Conservation (phyloP, 2,113 vertebrate species). For the Proterorhinus semilunaris region DNA sequence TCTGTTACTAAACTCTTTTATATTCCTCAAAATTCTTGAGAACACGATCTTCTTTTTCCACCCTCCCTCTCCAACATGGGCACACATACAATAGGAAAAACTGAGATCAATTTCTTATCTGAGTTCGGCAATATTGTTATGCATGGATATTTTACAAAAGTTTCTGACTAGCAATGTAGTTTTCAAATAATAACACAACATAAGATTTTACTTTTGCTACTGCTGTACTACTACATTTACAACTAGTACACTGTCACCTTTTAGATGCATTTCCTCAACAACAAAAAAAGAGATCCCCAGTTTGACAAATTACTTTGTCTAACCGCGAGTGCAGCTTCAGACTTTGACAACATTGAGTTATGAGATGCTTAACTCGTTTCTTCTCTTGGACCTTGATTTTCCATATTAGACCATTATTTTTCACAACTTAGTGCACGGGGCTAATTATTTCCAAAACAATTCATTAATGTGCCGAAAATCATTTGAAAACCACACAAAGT, state of each 20-base stretch:
- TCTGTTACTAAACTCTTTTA: not conserved
- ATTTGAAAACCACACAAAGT: not conserved
- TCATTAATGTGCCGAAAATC: not conserved
- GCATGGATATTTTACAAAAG: not conserved
- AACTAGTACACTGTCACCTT: too few species aligned
- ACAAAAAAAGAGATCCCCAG: not conserved
- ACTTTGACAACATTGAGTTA: not conserved
- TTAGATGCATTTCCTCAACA: too few species aligned
- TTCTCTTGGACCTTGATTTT: not conserved
- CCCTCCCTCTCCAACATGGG: not conserved
- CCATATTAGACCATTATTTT: not conserved
- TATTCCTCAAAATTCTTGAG: not conserved
- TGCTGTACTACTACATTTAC: too few species aligned
- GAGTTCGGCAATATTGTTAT: not conserved
- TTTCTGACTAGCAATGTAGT: too few species aligned
- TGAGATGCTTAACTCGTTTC: not conserved
- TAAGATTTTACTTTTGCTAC: too few species aligned
- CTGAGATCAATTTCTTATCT: not conserved
- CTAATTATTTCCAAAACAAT: not conserved
- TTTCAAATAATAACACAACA: too few species aligned
- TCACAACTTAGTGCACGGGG: not conserved
- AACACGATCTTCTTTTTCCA: not conserved
- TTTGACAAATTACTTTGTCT: not conserved
- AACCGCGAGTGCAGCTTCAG: not conserved
- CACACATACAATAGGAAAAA: not conserved